These are phyloP conservation scores for Phasia obesa DNA, from an alignment of 2,888 invertebrate species.

Conservation along the genomic window DNA sequence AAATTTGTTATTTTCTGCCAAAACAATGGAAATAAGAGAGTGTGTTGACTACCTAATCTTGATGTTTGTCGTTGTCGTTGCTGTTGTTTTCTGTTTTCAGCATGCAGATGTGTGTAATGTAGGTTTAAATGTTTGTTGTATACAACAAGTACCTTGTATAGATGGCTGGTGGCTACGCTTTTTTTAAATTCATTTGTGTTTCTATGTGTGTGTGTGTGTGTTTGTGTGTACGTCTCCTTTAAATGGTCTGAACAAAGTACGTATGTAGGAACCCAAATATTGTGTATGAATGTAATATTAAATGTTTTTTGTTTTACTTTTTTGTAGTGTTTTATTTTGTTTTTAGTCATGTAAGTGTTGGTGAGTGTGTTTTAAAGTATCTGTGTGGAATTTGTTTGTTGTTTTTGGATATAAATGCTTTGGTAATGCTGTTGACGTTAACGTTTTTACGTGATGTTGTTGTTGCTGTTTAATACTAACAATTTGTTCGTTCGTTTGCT, in stretches of 20 bases:
- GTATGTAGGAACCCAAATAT: conserved; percentile 36
- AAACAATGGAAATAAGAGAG: conserved; percentile 49
- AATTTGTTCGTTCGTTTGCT: conserved; percentile 34
- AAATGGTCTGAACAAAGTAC: conserved; percentile 62
- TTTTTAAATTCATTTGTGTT: conserved; percentile 74
- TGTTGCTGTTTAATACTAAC: conserved; percentile 48
- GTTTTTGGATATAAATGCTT: conserved; percentile 50
- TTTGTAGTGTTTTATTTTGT: neutral
- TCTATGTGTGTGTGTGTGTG: neutral
- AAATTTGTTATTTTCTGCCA: conserved; percentile 58
- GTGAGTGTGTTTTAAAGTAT: conserved; percentile 41
- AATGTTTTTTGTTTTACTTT: conserved; percentile 2
- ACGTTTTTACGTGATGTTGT: conserved; percentile 55
- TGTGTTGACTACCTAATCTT: conserved; percentile 56
- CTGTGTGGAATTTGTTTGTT: conserved; percentile 48
- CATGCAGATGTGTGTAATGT: conserved; percentile 11
- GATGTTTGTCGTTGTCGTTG: conserved; percentile 46
- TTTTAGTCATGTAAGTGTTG: conserved; percentile 29
- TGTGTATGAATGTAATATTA: conserved; percentile 6
- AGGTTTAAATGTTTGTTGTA: conserved; percentile 46
- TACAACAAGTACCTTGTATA: conserved; percentile 64
- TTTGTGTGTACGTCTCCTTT: conserved; percentile 42
- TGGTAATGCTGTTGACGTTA: conserved; percentile 51
- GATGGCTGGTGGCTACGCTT: conserved; percentile 79
- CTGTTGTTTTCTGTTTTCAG: conserved; percentile 26